These are phyloP conservation scores for Huso huso DNA, from an alignment of 2,797 vertebrate genomes.

Conservation along the genomic window DNA sequence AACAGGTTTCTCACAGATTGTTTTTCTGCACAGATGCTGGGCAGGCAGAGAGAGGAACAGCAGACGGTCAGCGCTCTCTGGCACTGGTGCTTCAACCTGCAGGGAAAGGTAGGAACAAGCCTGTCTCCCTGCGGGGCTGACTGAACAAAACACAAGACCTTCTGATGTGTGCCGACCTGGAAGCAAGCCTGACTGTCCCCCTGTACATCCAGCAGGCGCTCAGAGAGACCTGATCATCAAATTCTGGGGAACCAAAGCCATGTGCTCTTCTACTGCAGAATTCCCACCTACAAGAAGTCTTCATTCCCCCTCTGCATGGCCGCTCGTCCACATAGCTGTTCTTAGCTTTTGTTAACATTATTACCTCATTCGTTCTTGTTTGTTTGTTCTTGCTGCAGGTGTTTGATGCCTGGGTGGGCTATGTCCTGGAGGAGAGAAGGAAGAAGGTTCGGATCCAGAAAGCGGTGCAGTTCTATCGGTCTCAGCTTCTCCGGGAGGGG, in stretches of 20 bases:
- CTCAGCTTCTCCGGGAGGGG: constrained; percentile 55
- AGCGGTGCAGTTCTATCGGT: constrained; percentile 48
- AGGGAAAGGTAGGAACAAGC: constrained; percentile 72
- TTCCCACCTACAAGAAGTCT: no score
- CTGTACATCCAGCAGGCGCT: no score
- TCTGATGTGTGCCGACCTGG: no score
- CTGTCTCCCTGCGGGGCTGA: no score
- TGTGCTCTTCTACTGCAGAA: no score
- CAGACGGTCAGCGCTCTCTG: constrained; percentile 69
- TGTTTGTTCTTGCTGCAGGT: constrained; percentile 50
- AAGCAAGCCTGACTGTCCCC: no score
- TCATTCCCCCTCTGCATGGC: no score
- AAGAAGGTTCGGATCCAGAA: constrained; percentile 43
- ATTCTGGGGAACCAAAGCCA: no score
- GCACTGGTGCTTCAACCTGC: constrained; percentile 83
- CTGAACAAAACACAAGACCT: no score
- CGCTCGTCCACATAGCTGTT: no score
- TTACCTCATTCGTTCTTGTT: not conserved
- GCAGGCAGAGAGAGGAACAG: constrained; percentile 53
- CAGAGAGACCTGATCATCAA: no score
- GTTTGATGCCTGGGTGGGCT: constrained; percentile 66
- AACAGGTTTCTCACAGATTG: constrained; percentile 2
- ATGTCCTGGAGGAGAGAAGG: constrained; percentile 48
- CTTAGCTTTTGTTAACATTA: no score
- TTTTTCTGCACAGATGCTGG: constrained; percentile 56